These are phyloP conservation scores for Morus bassanus DNA, from an alignment of 2,797 vertebrate genomes.

Conservation along the genomic window DNA sequence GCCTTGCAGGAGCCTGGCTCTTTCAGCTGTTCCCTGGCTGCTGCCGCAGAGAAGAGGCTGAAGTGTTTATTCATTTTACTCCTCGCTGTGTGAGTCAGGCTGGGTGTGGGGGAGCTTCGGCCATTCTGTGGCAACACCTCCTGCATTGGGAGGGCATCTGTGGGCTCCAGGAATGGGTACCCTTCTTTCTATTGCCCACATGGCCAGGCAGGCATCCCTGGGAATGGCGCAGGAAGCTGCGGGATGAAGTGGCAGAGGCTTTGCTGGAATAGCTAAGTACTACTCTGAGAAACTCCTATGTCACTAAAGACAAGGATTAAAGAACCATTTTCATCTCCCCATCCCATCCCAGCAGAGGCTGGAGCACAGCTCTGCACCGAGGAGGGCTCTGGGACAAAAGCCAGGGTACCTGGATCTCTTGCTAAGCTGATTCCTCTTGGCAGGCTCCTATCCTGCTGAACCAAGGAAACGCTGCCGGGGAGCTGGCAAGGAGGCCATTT, in stretches of 20 bases:
- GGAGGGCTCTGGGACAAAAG: slow-evolving; percentile 39
- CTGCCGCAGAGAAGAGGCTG: background rate
- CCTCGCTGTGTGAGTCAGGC: background rate
- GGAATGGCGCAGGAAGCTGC: background rate
- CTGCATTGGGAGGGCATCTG: background rate
- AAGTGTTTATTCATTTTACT: background rate
- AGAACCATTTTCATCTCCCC: background rate
- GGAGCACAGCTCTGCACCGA: background rate
- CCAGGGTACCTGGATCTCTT: slow-evolving; percentile 52
- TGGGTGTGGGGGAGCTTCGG: background rate
- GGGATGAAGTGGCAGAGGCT: background rate
- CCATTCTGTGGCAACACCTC: background rate
- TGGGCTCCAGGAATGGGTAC: background rate
- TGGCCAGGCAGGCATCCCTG: background rate
- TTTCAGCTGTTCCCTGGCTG: background rate
- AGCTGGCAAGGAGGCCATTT: background rate
- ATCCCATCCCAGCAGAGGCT: background rate
- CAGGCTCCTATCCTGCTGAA: slow-evolving; percentile 42
- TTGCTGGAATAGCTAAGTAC: background rate
- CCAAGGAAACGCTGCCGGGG: background rate
- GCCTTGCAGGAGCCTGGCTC: background rate
- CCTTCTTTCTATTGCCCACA: background rate
- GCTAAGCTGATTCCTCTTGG: slow-evolving; percentile 36
- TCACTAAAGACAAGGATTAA: background rate
- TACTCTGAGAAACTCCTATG: background rate